Evolutionary conservation across 2,797 vertebrate species (phyloP).

Genomic region (Pygocentrus nattereri): DNA sequence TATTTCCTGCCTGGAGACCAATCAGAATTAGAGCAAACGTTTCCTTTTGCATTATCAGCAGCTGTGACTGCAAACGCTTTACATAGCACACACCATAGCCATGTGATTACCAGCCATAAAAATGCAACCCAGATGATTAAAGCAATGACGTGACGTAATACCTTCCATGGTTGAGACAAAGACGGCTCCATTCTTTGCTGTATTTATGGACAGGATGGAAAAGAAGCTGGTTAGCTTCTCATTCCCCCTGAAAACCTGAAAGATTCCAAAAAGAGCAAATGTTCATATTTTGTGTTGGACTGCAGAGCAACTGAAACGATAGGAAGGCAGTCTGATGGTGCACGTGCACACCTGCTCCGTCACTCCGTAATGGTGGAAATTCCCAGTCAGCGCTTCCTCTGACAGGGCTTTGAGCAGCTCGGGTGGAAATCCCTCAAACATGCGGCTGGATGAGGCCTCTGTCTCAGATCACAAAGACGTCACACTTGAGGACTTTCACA

Average conservation of each 20-base stretch:
- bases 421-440: slow-evolving; percentile 75
- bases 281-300: not conserved
- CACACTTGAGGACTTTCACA: not conserved
- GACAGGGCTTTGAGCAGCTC: slow-evolving; percentile 74
- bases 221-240: slow-evolving; percentile 77
- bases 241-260: slow-evolving; percentile 76
- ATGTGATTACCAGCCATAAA: not conserved
- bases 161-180: slow-evolving; percentile 86
- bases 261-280: slow-evolving; percentile 2
- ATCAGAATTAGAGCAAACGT: not conserved
- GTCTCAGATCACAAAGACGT: slow-evolving; percentile 3
- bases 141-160: slow-evolving; percentile 39
- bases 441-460: slow-evolving; percentile 77
- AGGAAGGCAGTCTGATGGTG: not conserved
- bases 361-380: slow-evolving; percentile 83
- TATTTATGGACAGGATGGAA: slow-evolving; percentile 79
- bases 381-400: slow-evolving; percentile 80
- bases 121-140: no score
- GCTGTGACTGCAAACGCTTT: not conserved
- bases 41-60: not conserved
- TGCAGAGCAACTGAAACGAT: slow-evolving; percentile 37
- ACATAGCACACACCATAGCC: not conserved
- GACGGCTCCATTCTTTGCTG: slow-evolving; percentile 69
- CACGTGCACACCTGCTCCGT: slow-evolving; percentile 68
- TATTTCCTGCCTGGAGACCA: slow-evolving; percentile 71